Evolutionary conservation across 1,140 invertebrate genomes (phyloP), one percentile per base, ranked within the genome.

Genomic region (Heliconius hermathena): DNA sequence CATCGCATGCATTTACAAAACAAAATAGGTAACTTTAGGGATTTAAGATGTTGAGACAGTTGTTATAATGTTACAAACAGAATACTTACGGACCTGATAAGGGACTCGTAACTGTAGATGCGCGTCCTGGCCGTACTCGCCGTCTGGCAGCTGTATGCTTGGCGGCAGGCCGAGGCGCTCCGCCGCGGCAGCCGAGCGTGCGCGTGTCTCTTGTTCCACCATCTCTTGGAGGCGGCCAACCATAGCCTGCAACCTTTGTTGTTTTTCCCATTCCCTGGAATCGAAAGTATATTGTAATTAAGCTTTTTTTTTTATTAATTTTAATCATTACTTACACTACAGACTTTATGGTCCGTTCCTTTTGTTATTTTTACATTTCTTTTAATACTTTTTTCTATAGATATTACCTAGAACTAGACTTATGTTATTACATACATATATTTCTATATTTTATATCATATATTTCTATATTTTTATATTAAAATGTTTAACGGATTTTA

Each of bases 81-180:
- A 84, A 81, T 85, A 87, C 83, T 86, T 88, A 89, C 87, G 85
- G 85, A 95, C 95, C 95, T 96, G 95, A 94, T 96, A 96, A 92
- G 95, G 93, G 88, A 95, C 95, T 90, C 95, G 93, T 88, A 96
- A 86, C 85, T 95, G 95, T 82, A 96, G 90, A 85, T 95, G 94
- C 76, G 95, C 93, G 92, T 96, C 95, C 84, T 94, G 95, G 60
- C 95, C 95, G 87, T 95, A 95, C 88, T 96, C 95, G 88, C 95
- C 95, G 90, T 96, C 95, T 74, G 95, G 95, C 88, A 96, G 91
- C 89, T 95, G 94, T 92, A 96, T 95, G 89, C 95, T 95, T 83
- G 95, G 95, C 80, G 95, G 95, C 84, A 95, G 94, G 81, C 95
- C 95, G 78, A 96, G 95, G 74, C 94, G 89, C 87, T 95, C 94